phyloP scores from a whole-genome alignment of 2,888 invertebrate species.

The Athalia cordata region DNA sequence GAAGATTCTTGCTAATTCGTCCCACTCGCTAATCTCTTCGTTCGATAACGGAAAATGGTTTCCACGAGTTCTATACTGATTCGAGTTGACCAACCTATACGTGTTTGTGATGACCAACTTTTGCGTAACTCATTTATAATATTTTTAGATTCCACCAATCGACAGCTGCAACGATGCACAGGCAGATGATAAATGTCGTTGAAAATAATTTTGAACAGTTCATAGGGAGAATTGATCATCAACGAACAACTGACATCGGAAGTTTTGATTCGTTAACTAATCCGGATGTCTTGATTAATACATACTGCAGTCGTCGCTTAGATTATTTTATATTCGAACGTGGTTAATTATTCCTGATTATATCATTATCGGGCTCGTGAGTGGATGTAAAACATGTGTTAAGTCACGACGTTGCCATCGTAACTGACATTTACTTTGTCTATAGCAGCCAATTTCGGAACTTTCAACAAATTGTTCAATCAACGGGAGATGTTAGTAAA shows the following conservation, averaged over 20 bases:
- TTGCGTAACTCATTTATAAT: no score
- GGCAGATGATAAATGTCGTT: no score
- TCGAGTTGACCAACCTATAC: no score
- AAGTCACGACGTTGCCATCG: conserved; percentile 6
- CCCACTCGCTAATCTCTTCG: no score
- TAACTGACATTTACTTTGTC: background rate
- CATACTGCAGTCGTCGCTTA: conserved; percentile 1
- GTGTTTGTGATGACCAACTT: no score
- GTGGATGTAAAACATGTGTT: conserved; percentile 25
- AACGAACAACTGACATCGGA: background rate
- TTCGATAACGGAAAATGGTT: no score
- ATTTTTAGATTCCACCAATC: no score
- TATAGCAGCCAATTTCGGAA: background rate
- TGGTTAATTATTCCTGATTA: background rate
- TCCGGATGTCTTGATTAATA: conserved; percentile 22
- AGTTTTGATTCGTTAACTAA: conserved; percentile 16
- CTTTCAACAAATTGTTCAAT: background rate
- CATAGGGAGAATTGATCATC: no score
- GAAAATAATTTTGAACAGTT: no score
- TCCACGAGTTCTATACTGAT: no score
- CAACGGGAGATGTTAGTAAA: background rate
- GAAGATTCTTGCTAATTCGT: no score
- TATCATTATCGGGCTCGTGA: background rate
- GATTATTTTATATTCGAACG: conserved; percentile 29
- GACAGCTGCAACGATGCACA: no score